Base-by-base conservation (phyloP, 92 coral and sea anemone genomes). In the Bergia sp. region DNA sequence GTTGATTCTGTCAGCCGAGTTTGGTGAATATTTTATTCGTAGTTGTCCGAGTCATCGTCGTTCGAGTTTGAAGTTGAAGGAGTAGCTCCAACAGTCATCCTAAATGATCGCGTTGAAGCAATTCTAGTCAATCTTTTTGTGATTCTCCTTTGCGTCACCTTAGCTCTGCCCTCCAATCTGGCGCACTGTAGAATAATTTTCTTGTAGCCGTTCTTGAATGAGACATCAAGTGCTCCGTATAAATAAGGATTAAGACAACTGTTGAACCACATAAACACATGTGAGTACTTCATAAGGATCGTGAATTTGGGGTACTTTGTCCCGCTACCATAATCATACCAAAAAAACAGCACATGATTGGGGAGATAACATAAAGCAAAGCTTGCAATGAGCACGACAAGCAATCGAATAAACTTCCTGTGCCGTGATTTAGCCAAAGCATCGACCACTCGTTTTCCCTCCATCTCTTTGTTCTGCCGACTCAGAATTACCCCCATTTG, bases 291-390 rank as follows among this genome's bases (percentile, higher is more conserved):
- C 96, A 97, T 93, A 40, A 97, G 91, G 84, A 96, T 96, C 1
- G 92, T 90, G 82, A 97, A 96, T 86, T 97, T 96, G 12, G 98
- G 97, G 81, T 92, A 87, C 29, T 79, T 20, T 20, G 77, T 86
- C 2, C 99, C 99, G 12, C 91, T 47, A 12, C 99, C 99, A 75
- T 94, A 95, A 84, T 97, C 99, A 29, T 88, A 90, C 99, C 99
- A 97, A 87, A 97, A 92, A 89, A 97, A 97, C 78, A 97, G 86
- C 66, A 97, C 96, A 71, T 97, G 98, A 80, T 96, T 96, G 3
- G 98, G 99, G 8, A 97, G 98, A 85, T 93, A 96, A 67, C 98
- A 97, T 23, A 97, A 65, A 2, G 99, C 99, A 67, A 97, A 97
- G 69, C 96, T 96, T 29, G 90, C 96, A 42, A 96, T 96, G 49